These are phyloP conservation scores for Natator depressus DNA, from an alignment of 2,113 vertebrate species.

Conservation along the genomic window DNA sequence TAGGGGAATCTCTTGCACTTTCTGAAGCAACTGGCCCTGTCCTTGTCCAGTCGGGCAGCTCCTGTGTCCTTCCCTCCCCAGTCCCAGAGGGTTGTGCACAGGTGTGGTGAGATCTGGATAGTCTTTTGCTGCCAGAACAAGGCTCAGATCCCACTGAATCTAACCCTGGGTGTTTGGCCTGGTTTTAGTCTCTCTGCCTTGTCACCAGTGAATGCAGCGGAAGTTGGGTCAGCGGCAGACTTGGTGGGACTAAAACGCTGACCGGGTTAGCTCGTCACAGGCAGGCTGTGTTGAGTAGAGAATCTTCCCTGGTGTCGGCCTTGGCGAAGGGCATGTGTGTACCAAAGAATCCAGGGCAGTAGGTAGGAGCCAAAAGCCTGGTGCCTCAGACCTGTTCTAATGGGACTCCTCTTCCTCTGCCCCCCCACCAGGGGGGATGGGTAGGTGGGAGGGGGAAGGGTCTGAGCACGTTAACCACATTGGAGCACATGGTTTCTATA, in stretches of 20 bases:
- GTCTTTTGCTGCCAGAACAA: fast-evolving
- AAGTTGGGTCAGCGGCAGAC: neutral
- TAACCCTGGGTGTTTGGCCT: neutral
- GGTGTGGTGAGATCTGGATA: neutral
- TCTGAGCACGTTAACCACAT: neutral
- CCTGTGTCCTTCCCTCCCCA: neutral
- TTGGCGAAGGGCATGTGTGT: neutral
- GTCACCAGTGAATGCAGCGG: neutral
- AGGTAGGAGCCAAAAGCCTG: neutral
- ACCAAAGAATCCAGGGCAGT: neutral
- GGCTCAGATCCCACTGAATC: neutral
- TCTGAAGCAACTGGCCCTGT: neutral
- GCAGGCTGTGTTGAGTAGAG: neutral
- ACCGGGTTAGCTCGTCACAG: neutral
- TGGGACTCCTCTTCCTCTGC: neutral
- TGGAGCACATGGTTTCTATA: neutral
- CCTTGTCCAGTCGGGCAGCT: fast-evolving
- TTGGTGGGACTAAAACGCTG: neutral
- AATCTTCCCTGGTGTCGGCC: neutral
- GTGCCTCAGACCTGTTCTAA: neutral
- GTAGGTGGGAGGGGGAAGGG: neutral
- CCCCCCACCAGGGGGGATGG: fast-evolving
- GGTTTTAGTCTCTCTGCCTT: no score
- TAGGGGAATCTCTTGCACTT: fast-evolving
- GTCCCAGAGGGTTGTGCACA: neutral